Evolutionary conservation across 1,140 invertebrate genomes (phyloP), one percentile per base, ranked within the genome.

Genomic region (Drosophila jambulina): DNA sequence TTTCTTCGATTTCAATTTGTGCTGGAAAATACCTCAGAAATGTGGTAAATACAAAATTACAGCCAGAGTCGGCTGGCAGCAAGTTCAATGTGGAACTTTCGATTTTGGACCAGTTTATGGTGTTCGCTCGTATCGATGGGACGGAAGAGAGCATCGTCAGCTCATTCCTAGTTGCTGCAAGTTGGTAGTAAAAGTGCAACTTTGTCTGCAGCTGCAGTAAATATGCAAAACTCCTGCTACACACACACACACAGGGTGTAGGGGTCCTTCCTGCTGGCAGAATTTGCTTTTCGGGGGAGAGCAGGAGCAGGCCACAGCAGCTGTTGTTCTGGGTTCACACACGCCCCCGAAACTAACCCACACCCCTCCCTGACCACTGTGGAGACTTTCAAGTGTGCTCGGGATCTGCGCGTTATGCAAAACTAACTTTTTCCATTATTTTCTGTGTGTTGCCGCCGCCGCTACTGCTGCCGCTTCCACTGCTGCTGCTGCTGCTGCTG

Each of bases 361-460:
- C 19, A 32, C 9, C n/a, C 25, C 29, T 17, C n/a, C 51, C 67
- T 72, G 69, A 71, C 56, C 42, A 17, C 43, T 56, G 53, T 56
- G 53, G 34, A 64, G 82, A 85, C 54, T 80, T 85, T 85, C 82
- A 84, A 85, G 82, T 85, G 82, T 78, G 76, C 74, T 76, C 63
- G 60, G 63, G 71, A 69, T 76, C 81, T 71, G 82, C 78, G 84
- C 83, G 85, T 84, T 87, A 87, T 87, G 83, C 84, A 88, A 87
- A 87, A 88, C 83, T 90, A 88, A 88, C 85, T 88, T 88, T 88
- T 88, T 90, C 85, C 85, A 88, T 88, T 88, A 88, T 90, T 88
- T 85, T 90, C 79, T 71, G 75, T 82, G 82, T 75, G 60, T 58
- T 70, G 72, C 81, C 62, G 74, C 51, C 59, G 75, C 51, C 17